Conservation (phyloP, 1,140 invertebrate genomes). For the Monomorium pharaonis region DNA sequence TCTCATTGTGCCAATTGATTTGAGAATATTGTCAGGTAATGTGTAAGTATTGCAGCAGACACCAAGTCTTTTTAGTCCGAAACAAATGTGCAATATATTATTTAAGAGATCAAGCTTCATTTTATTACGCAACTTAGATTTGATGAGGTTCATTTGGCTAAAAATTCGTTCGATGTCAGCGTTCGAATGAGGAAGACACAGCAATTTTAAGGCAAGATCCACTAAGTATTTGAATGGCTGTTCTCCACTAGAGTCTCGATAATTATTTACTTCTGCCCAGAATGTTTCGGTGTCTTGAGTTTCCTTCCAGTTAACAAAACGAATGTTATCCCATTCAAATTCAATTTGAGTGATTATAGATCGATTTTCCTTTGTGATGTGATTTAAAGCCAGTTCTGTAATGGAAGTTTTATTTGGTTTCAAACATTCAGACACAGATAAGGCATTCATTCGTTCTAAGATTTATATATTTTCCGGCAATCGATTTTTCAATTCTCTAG, state of each 20-base stretch:
- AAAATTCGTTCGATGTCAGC: neutral
- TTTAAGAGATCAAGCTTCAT: neutral
- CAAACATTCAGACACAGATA: slow-evolving; percentile 2
- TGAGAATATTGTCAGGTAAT: too few relatives aligned
- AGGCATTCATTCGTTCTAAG: neutral
- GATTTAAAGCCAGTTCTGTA: neutral
- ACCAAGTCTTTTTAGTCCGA: neutral
- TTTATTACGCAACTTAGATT: slow-evolving; percentile 14
- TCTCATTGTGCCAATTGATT: too few relatives aligned
- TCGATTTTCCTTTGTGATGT: neutral
- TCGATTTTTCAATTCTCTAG: neutral
- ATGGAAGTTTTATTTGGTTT: slow-evolving; percentile 6
- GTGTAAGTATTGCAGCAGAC: neutral
- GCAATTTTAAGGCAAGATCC: neutral
- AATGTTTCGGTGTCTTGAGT: slow-evolving; percentile 1
- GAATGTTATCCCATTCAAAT: slow-evolving; percentile 5
- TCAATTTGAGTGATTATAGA: neutral
- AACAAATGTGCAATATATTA: slow-evolving; percentile 5
- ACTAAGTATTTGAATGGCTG: neutral
- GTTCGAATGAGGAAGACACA: slow-evolving; percentile 9
- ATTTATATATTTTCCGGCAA: neutral
- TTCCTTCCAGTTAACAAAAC: slow-evolving; percentile 2
- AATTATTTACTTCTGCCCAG: neutral
- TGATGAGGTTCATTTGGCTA: neutral
- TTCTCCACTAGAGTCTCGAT: neutral